Evolutionary conservation across 2,797 vertebrate genomes (phyloP), one percentile per base, ranked within the genome.

Genomic region (Podarcis siculus): DNA sequence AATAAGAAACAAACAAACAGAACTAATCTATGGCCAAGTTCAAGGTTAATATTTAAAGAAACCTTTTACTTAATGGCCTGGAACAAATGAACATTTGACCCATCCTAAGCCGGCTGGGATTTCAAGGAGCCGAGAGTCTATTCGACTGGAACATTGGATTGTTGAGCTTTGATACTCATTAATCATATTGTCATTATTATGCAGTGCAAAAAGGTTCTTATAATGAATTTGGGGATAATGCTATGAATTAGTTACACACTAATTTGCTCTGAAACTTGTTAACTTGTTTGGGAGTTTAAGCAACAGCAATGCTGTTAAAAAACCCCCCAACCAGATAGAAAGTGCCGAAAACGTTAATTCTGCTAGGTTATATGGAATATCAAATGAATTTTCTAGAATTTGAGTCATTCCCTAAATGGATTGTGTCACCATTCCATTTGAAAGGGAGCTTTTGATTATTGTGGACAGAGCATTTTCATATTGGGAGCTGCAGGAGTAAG

Each of bases 131-230:
- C 8, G 6, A 79, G 49, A 39, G 21, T 30, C 64, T 49, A 67
- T 71, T 80, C n/a, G 55, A 73, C 73, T 88, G 83, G 73, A 88
- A 79, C 83, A 78, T 78, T 89, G 85, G 67, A 86, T 82, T 91
- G 83, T 89, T 72, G 78, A 86, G 78, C 82, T 86, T 91, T 86
- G 39, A 85, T 66, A 42, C 64, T 83, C 71, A 90, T 91, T 89
- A 89, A 93, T 88, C 79, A 87, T 86, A 80, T 81, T 91, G 86
- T 83, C 88, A 89, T 87, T 88, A 87, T 55, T 89, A 87, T 72
- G 45, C 73, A 64, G 58, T 86, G 61, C 79, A 91, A 88, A 86
- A 73, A 82, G 13, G 72, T 72, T 73, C 45, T 55, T 82, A 89
- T 89, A 85, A 90, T 85, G 89, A 91, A 87, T 91, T 91, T 71